Evolutionary conservation across 2,888 invertebrate species (phyloP).

Genomic region (Melinopterus prodromus): DNA sequence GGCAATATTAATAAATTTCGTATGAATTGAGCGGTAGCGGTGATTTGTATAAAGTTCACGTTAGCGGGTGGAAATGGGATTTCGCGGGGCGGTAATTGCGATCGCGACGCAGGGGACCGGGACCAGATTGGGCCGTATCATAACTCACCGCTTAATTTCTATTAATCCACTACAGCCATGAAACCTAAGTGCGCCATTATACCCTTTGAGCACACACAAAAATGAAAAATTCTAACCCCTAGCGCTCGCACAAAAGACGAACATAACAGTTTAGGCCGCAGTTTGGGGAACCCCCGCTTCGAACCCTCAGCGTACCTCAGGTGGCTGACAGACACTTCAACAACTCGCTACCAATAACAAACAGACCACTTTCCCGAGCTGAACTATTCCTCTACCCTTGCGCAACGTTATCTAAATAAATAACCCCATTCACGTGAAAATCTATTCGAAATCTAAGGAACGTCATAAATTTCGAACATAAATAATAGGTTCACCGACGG

Average conservation of each 20-base stretch:
- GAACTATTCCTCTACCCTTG: not conserved
- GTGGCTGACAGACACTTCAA: conserved; percentile 43
- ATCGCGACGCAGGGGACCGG: conserved; percentile 19
- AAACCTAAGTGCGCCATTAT: conserved; percentile 47
- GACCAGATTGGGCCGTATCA: conserved; percentile 39
- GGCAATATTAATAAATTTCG: conserved; percentile 45
- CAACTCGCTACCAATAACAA: conserved; percentile 34
- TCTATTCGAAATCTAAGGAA: not conserved
- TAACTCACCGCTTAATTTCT: conserved; percentile 50
- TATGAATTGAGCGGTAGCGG: conserved; percentile 38
- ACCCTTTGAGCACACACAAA: conserved; percentile 47
- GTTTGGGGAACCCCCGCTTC: not conserved
- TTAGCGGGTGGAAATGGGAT: conserved; percentile 52
- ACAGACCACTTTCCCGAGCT: not conserved
- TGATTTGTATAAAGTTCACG: conserved; percentile 54
- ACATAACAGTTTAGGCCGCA: conserved; percentile 39
- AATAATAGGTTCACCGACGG: not conserved
- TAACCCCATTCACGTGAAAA: not conserved
- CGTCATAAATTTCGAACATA: not conserved
- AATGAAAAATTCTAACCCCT: conserved; percentile 48
- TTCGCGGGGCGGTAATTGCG: conserved; percentile 46
- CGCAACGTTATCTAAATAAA: not conserved
- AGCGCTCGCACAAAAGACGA: conserved; percentile 47
- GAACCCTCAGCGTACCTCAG: not conserved
- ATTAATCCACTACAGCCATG: conserved; percentile 47